Conservation (phyloP, 2,113 vertebrate species). For the Apodemus sylvaticus region DNA sequence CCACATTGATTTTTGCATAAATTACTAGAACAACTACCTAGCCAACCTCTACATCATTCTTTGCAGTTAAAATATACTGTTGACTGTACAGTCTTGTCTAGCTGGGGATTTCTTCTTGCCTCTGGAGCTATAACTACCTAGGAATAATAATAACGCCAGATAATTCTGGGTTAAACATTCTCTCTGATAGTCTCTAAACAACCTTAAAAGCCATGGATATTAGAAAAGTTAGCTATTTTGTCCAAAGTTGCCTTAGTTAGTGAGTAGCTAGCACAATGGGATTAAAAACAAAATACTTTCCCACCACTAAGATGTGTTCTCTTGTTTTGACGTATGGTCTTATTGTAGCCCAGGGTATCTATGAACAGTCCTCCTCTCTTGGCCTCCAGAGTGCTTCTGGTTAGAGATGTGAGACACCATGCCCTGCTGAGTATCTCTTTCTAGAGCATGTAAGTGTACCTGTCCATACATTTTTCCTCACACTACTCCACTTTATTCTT, state of each 20-base stretch:
- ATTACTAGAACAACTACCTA: background rate
- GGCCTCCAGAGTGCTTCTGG: background rate
- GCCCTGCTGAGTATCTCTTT: background rate
- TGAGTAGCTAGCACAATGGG: background rate
- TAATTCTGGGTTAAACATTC: background rate
- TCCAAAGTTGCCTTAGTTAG: background rate
- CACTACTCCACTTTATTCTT: background rate
- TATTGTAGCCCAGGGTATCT: background rate
- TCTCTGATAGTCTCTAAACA: background rate
- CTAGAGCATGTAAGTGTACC: too few relatives aligned
- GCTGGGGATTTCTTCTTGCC: background rate
- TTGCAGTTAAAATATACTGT: background rate
- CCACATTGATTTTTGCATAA: background rate
- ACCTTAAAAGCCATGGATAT: background rate
- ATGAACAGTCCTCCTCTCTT: background rate
- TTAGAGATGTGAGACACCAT: background rate
- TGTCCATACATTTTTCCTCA: background rate
- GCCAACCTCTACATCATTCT: background rate
- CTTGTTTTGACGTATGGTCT: background rate
- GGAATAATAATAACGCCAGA: background rate
- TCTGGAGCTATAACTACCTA: conserved; percentile 1
- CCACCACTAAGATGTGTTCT: background rate
- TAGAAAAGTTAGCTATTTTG: background rate
- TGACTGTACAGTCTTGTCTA: background rate
- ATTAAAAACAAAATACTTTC: background rate